A percentile compares a stretch with the other conserved stretches of the same genome.
Evolutionary conservation across 1,140 invertebrate species (phyloP).

Genomic region (Aradophagus sp.): DNA sequence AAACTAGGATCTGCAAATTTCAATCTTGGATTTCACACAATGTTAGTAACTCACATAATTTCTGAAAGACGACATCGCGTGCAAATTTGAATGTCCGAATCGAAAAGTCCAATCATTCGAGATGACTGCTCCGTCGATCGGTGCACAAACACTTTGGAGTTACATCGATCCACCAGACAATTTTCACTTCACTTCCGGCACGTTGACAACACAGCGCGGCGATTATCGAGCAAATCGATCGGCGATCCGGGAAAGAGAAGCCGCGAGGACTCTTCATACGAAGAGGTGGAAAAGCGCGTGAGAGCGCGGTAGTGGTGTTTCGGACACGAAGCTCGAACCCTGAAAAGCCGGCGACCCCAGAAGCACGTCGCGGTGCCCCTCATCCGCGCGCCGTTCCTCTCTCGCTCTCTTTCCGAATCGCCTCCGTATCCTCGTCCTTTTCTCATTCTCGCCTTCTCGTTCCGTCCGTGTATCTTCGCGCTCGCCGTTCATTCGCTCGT

Average conservation of each 20-base stretch:
- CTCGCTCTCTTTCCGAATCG: constrained; percentile 50
- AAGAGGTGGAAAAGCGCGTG: constrained; percentile 61
- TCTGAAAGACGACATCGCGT: constrained; percentile 68
- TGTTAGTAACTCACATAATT: constrained; percentile 69
- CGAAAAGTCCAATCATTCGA: constrained; percentile 8
- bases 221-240: constrained; percentile 36
- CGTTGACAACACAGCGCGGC: constrained; percentile 33
- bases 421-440: constrained; percentile 50
- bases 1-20: too few species aligned
- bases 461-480: constrained; percentile 28
- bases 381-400: constrained; percentile 31
- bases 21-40: not conserved
- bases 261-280: constrained; percentile 48
- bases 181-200: constrained; percentile 39
- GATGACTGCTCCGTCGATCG: constrained; percentile 18
- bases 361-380: constrained; percentile 61
- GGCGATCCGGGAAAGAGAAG: constrained; percentile 41
- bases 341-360: constrained; percentile 72
- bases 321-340: constrained; percentile 69
- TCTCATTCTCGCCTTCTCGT: constrained; percentile 41
- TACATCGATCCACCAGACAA: constrained; percentile 15
- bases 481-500: constrained; percentile 57
- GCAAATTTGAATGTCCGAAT: constrained; percentile 6
- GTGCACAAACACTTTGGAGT: constrained; percentile 31
- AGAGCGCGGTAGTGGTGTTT: constrained; percentile 63